These are phyloP conservation scores for Pseudoips prasinana DNA, from an alignment of 2,888 invertebrate species.

Conservation along the genomic window DNA sequence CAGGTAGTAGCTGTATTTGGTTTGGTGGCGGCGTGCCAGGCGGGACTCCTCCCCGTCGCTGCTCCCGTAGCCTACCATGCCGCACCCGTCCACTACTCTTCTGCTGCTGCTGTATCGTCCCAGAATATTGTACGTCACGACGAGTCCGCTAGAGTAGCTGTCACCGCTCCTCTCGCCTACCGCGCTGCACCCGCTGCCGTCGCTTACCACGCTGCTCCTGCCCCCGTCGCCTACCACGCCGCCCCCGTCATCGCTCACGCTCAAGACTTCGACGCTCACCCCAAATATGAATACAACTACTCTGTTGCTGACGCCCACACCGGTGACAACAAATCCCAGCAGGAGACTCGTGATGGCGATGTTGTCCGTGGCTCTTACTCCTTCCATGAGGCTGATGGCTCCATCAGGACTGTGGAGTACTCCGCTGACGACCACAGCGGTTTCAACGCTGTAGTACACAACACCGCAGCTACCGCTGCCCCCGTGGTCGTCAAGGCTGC, in stretches of 20 bases:
- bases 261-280: constrained; percentile 39
- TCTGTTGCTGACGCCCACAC: constrained; percentile 77
- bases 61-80: constrained; percentile 54
- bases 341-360: constrained; percentile 72
- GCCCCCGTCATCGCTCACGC: constrained; percentile 37
- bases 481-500: constrained; percentile 40
- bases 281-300: constrained; percentile 71
- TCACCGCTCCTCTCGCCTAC: constrained; percentile 16
- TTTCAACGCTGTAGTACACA: constrained; percentile 59
- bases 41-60: constrained; percentile 35
- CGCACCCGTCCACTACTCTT: constrained; percentile 13
- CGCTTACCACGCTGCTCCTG: constrained; percentile 15
- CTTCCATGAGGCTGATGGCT: constrained; percentile 73
- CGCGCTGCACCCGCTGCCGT: constrained; percentile 6
- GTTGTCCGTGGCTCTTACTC: constrained; percentile 73
- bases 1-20: constrained; percentile 39
- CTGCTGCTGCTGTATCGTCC: constrained; percentile 15
- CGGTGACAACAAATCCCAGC: constrained; percentile 76
- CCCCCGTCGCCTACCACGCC: constrained; percentile 7
- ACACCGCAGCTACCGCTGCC: constrained; percentile 48
- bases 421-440: constrained; percentile 72
- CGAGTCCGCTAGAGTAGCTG: no score
- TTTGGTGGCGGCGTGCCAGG: constrained; percentile 41
- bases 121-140: no score
- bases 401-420: constrained; percentile 73